Conservation (phyloP, 2,888 invertebrate species). For the Phytoseiulus persimilis region DNA sequence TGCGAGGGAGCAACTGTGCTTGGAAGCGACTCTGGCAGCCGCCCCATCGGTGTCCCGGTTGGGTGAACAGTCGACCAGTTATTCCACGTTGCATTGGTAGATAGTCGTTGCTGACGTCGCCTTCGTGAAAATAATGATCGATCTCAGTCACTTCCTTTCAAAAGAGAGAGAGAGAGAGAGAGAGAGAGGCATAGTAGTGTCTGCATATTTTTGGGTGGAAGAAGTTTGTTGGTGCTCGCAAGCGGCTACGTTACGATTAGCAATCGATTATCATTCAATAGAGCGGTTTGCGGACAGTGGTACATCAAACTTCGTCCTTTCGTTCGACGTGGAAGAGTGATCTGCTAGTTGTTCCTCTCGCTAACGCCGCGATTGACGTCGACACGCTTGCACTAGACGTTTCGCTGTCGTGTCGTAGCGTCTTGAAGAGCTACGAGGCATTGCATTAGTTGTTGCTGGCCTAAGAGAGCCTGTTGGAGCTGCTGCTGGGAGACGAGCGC, state of each 20-base stretch:
- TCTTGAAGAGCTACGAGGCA: constrained; percentile 35
- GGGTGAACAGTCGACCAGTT: neutral
- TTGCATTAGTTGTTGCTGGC: constrained; percentile 34
- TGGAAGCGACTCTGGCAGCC: neutral
- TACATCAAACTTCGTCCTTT: neutral
- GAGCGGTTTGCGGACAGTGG: neutral
- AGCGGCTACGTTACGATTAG: neutral
- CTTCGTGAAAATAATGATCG: neutral
- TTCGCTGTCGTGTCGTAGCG: constrained; percentile 15
- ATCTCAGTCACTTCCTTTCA: neutral
- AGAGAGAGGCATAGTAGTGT: neutral
- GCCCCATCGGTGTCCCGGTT: neutral
- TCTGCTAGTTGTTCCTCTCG: neutral
- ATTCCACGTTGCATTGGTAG: neutral
- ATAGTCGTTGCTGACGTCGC: neutral
- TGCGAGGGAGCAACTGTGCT: neutral
- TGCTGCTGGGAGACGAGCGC: constrained; percentile 33
- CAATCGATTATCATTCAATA: neutral
- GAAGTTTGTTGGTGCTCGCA: neutral
- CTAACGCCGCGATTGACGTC: neutral
- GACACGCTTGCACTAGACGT: neutral
- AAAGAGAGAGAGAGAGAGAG: neutral
- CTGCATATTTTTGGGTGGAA: neutral
- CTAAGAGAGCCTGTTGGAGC: constrained; percentile 34
- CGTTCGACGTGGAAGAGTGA: neutral